Base-by-base conservation (phyloP, 2,888 invertebrate species). In the Habrosyne pyritoides region DNA sequence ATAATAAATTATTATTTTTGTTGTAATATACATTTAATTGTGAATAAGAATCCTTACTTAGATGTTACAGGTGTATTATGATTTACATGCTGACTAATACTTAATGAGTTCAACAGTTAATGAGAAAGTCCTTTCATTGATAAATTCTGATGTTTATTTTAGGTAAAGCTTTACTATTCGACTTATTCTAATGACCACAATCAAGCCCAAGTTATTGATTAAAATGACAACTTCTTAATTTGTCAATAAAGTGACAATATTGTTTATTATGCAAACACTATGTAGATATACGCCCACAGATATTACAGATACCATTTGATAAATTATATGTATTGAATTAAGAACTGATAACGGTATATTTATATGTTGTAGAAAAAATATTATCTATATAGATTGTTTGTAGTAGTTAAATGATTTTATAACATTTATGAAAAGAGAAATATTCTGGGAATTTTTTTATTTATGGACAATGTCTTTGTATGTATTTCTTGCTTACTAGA, bases 221-320 rank as follows among this genome's bases (percentile, higher is more conserved):
- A 49, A 18, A 26, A 28, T 18, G 3, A 50, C 14, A 30, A 18
- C 18, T 36, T 36, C 14, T 18, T 42, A 42, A 18, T 36, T 36
- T 18, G 42, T 42, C 42, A 18, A 42, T 42, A 42, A 18, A 42
- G 14, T 3, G 10, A 21, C 18, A 49, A 8, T 8, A 18, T 28
- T 28, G 26, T 49, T 49, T 50, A 30, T 50, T 50, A 28, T 30
- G 50, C 50, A 50, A 28, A 28, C 28, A 28, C 26, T 28, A n/a
- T 28, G 26, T 10, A 28, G 28, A 18, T 18, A 50, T 28, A 28
- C 24, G 21, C 10, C 10, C 28, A 18, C 50, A 10, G 30, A 50
- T 50, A 50, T 30, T 50, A 0, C 5, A 10, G 50, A 50, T 50
- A 50, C 2, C 10, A 7, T 42, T 7, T 50, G 50, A 50, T 50